Evolutionary conservation across 2,888 invertebrate species (phyloP), one percentile per base, ranked within the genome.

Genomic region (Idaea dimidiata): DNA sequence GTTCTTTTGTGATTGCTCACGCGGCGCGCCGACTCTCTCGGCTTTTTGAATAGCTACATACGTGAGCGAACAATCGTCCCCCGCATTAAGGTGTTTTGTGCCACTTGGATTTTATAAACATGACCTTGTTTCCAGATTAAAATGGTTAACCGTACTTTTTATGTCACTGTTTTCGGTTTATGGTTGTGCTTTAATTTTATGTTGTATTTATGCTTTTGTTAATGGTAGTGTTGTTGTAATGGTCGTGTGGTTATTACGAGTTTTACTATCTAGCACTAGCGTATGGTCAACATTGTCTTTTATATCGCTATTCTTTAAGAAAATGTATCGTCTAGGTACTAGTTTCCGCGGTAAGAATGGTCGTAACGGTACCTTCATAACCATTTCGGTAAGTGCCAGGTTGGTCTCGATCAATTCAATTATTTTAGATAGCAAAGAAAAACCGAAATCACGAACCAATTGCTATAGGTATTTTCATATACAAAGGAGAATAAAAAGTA

Each of bases 1-100:
- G 75, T 72, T 83, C 85, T 81, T 86, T 88, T 88, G 87, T 88
- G 84, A 83, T 75, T 79, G 82, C 82, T 84, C 83, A 78, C 81
- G 66, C 58, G 61, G 62, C 64, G 59, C 76, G 77, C 79, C 75
- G 78, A 72, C 79, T 75, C 78, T 77, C 78, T 76, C 77, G 77
- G 78, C 79, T 79, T 79, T 78, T 80, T 86, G 81, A 86, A 86
- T 81, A 77, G 75, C 73, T 76, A 78, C 83, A 83, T 83, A 86
- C 87, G 86, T 87, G 84, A 83, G 81, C 75, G 76, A 79, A 75
- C 84, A 80, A 81, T 82, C 81, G 83, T 83, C 77, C 73, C 74
- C 74, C 75, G 83, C 71, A 86, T 87, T 86, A 83, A 81, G 75
- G 78, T 79, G 80, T 82, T 75, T 74, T 79, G 71, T 77, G 69